Conservation (phyloP, 2,797 vertebrate species). For the Tarsius wallacei region DNA sequence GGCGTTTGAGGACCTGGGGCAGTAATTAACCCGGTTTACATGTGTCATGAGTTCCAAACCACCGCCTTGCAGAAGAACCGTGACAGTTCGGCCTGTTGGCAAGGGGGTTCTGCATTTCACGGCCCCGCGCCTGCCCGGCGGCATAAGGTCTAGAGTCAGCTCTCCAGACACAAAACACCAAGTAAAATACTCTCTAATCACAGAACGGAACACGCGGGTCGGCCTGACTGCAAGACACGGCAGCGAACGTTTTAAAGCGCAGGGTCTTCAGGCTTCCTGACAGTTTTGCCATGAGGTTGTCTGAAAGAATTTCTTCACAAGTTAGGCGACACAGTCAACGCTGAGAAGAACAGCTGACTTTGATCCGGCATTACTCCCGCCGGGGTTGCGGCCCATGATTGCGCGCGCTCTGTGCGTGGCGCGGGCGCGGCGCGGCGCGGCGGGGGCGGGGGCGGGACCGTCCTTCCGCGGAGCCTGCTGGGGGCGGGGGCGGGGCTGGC, state of each 20-base stretch:
- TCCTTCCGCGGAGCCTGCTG: no score
- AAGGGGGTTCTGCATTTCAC: background rate
- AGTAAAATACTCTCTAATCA: background rate
- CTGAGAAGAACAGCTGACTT: fast-evolving
- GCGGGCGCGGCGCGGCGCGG: fast-evolving
- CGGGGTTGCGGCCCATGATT: fast-evolving
- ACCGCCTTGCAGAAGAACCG: background rate
- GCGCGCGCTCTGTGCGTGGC: background rate
- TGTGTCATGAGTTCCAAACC: background rate
- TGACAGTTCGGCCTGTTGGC: background rate
- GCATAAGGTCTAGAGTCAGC: background rate
- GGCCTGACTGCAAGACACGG: background rate
- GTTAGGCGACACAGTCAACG: background rate
- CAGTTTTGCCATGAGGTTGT: background rate
- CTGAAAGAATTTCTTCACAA: background rate
- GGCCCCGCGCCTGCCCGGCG: background rate
- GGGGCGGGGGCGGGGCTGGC: no score
- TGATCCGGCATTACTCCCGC: fast-evolving
- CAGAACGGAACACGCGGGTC: background rate
- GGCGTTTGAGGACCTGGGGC: background rate
- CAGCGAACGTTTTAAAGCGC: background rate
- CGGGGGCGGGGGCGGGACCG: background rate
- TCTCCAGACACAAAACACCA: background rate
- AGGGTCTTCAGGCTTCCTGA: background rate
- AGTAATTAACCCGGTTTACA: background rate